A percentile compares a stretch with the other conserved stretches of the same genome.
These are phyloP conservation scores for Octodon degus DNA, from an alignment of 2,113 vertebrate genomes.

Conservation along the genomic window DNA sequence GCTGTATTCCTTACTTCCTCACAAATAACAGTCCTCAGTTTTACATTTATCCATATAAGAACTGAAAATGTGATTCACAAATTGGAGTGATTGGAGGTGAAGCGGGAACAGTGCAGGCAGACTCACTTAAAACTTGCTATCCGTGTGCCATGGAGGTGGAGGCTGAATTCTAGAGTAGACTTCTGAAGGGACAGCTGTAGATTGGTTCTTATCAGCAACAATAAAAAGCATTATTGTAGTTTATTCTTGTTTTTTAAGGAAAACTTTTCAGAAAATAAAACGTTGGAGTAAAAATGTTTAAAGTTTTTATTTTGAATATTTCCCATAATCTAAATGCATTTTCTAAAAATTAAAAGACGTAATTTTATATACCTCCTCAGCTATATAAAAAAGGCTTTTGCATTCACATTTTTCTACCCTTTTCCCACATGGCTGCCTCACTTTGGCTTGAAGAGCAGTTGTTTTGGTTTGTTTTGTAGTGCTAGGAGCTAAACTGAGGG, in stretches of 20 bases:
- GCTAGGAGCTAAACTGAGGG: not conserved
- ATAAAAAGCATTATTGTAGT: not conserved
- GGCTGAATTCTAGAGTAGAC: not conserved
- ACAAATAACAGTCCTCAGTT: not conserved
- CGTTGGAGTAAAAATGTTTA: not conserved
- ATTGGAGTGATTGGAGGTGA: not conserved
- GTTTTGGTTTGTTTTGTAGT: not conserved
- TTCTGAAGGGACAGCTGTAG: not conserved
- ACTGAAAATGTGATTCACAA: not conserved
- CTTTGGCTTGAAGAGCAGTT: not conserved
- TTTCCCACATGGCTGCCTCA: not conserved
- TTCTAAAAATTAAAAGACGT: not conserved
- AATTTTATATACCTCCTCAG: not conserved
- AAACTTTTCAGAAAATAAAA: constrained; percentile 15
- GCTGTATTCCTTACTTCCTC: not conserved
- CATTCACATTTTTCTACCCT: not conserved
- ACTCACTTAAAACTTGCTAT: not conserved
- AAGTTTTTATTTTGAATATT: constrained; percentile 21
- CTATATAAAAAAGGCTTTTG: not conserved
- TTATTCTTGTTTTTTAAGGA: not conserved
- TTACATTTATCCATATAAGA: not conserved
- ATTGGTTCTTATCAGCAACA: not conserved
- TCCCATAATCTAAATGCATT: not conserved
- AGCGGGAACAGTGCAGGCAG: not conserved
- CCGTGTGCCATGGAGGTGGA: accelerated